Conservation (phyloP, 2,113 vertebrate genomes). For the Trematomus loennbergii region DNA sequence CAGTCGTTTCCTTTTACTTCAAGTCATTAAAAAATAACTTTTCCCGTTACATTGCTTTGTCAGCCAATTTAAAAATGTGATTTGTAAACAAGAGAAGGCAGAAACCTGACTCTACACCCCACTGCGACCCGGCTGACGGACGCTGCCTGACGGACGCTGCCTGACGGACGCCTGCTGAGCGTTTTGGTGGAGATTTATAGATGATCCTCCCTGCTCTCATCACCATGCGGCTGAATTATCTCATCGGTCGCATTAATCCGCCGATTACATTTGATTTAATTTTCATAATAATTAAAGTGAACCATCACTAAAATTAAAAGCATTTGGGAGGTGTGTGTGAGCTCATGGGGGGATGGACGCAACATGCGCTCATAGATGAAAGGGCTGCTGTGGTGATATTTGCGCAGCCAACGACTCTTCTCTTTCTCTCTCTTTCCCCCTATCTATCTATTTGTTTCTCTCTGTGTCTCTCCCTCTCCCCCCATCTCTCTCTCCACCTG, state of each 20-base stretch:
- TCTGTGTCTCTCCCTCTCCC: background rate
- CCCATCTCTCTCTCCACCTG: slow-evolving; percentile 35
- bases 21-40: background rate
- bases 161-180: slow-evolving; percentile 59
- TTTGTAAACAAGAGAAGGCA: slow-evolving; percentile 40
- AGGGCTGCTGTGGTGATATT: slow-evolving; percentile 65
- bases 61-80: slow-evolving; percentile 8
- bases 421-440: slow-evolving; percentile 12
- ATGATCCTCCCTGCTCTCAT: slow-evolving; percentile 73
- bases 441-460: slow-evolving; percentile 47
- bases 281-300: slow-evolving; percentile 87
- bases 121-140: slow-evolving; percentile 13
- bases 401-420: slow-evolving; percentile 53
- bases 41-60: background rate
- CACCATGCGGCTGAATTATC: slow-evolving; percentile 80
- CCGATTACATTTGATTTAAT: slow-evolving; percentile 86
- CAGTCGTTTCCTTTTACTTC: background rate
- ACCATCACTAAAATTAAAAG: slow-evolving; percentile 84
- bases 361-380: slow-evolving; percentile 66
- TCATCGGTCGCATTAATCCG: slow-evolving; percentile 83
- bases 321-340: slow-evolving; percentile 52
- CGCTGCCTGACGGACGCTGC: slow-evolving; percentile 36
- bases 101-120: slow-evolving; percentile 42
- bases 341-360: slow-evolving; percentile 12
- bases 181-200: slow-evolving; percentile 81